A percentile compares a stretch with the other conserved stretches of the same genome.
These are phyloP conservation scores for Xanthia icteritia DNA, from an alignment of 2,888 invertebrate genomes.

Conservation along the genomic window DNA sequence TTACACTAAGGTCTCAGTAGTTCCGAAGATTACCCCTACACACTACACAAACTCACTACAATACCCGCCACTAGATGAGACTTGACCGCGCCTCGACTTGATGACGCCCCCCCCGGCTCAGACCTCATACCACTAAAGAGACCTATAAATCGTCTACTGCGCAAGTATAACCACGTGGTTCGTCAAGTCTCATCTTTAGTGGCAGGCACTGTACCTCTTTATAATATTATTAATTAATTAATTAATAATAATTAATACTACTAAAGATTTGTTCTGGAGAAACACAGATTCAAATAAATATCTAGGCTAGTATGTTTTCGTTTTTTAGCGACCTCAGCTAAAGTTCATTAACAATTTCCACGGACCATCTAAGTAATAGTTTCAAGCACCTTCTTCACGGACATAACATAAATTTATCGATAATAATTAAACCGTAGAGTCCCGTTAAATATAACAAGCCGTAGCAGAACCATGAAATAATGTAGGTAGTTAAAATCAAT, in stretches of 20 bases:
- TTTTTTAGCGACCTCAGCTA: conserved; percentile 1
- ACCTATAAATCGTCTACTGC: too few species aligned
- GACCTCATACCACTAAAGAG: too few species aligned
- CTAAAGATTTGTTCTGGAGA: not conserved
- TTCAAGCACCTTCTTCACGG: conserved; percentile 30
- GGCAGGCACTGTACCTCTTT: too few species aligned
- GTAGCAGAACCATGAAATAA: conserved; percentile 51
- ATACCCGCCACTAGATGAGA: too few species aligned
- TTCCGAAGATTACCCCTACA: too few species aligned
- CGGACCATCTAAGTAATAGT: conserved; percentile 26
- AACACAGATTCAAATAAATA: not conserved
- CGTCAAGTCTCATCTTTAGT: too few species aligned
- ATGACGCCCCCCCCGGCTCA: too few species aligned
- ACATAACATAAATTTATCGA: conserved; percentile 21
- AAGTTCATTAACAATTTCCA: conserved; percentile 2
- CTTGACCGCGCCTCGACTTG: too few species aligned
- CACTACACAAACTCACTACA: not conserved
- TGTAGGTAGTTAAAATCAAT: conserved; percentile 45
- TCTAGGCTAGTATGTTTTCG: not conserved
- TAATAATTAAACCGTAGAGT: conserved; percentile 15
- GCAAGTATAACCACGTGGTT: too few species aligned
- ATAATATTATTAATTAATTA: too few species aligned
- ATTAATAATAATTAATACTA: too few species aligned
- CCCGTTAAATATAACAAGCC: conserved; percentile 46
- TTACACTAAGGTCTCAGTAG: too few species aligned